phyloP scores from a whole-genome alignment of 2,113 vertebrate species.

The Saguinus imperator region DNA sequence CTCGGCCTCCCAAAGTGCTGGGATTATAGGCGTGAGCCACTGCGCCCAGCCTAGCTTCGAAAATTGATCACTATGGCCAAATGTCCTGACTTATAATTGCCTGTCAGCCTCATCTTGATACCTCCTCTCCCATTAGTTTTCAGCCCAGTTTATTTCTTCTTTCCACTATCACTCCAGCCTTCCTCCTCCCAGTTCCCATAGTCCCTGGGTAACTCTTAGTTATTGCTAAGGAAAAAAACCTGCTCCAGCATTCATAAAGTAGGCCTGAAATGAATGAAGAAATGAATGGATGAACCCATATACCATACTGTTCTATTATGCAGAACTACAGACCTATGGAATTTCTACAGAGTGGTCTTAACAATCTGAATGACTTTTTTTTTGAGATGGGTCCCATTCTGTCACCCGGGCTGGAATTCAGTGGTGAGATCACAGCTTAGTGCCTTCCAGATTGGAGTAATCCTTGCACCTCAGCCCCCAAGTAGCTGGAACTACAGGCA shows the following conservation, averaged over 20 bases:
- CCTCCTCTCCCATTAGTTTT: not conserved
- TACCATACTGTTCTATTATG: not conserved
- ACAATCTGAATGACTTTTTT: not conserved
- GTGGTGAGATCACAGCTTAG: too few species aligned
- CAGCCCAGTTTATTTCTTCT: not conserved
- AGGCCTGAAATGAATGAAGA: constrained; percentile 14
- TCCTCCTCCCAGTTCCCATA: not conserved
- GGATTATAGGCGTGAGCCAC: too few species aligned
- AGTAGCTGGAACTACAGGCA: too few species aligned
- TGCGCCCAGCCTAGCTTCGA: not conserved
- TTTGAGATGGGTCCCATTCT: too few species aligned
- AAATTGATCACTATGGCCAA: not conserved
- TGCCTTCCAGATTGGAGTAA: too few species aligned
- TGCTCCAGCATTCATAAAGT: constrained; percentile 15
- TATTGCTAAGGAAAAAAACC: not conserved
- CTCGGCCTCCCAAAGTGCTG: too few species aligned
- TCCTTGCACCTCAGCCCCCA: too few species aligned
- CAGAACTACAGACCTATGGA: not conserved
- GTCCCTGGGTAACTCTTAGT: not conserved
- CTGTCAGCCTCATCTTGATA: not conserved
- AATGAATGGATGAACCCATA: not conserved
- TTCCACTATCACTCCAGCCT: not conserved
- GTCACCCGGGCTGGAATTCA: too few species aligned
- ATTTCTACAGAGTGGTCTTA: not conserved
- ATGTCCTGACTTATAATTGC: not conserved